Evolutionary conservation across 2,797 vertebrate species (phyloP).

Genomic region (Geotria australis): DNA sequence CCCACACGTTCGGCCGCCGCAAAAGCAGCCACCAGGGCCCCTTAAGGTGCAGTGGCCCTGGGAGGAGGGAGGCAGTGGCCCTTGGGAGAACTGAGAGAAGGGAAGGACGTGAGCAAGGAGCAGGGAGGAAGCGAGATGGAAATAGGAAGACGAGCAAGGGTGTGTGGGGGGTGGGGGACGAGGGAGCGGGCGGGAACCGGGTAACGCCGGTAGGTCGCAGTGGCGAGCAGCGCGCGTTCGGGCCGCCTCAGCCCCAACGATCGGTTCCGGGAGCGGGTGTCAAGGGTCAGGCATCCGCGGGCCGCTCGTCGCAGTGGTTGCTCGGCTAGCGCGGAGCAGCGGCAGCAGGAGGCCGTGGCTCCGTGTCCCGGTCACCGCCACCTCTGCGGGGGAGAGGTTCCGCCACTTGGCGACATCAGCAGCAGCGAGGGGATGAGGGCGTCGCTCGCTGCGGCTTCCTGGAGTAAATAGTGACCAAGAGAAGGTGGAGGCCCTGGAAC

Average conservation of each 20-base stretch:
- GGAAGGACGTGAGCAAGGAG: background rate
- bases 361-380: no score
- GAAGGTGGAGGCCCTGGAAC: no score
- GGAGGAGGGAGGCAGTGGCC: background rate
- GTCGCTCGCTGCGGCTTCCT: no score
- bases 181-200: fast-evolving
- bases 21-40: background rate
- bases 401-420: background rate
- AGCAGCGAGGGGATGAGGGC: no score
- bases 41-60: background rate
- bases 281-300: background rate
- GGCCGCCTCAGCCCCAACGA: no score
- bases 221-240: background rate
- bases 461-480: no score
- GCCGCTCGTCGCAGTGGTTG: background rate
- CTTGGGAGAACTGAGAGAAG: background rate
- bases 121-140: no score
- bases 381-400: fast-evolving
- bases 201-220: background rate
- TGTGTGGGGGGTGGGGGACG: background rate
- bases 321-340: no score
- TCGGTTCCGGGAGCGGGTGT: no score
- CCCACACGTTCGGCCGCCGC: background rate
- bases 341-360: no score
- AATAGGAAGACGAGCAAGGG: no score